phyloP scores from a whole-genome alignment of 2,113 vertebrate genomes.

The Callionymus lyra region DNA sequence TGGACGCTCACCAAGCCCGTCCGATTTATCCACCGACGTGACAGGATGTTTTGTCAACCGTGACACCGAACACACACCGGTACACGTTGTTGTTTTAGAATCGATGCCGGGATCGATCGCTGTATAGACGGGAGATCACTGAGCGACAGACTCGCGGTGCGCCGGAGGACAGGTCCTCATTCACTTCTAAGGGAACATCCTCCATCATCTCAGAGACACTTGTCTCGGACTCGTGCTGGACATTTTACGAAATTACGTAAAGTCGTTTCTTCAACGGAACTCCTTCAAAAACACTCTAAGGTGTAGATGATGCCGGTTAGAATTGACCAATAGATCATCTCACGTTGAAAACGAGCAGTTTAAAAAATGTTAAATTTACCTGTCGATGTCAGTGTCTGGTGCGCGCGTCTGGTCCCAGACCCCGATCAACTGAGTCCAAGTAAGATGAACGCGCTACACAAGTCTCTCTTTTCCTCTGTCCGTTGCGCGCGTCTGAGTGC shows the following conservation, averaged over 20 bases:
- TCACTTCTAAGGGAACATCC: background rate
- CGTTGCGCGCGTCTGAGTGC: too few relatives aligned
- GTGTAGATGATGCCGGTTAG: too few relatives aligned
- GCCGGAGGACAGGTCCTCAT: slow-evolving; percentile 24
- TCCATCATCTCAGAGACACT: too few relatives aligned
- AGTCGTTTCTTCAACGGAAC: too few relatives aligned
- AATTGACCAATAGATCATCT: too few relatives aligned
- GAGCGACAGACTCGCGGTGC: slow-evolving; percentile 19
- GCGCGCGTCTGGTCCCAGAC: slow-evolving; percentile 26
- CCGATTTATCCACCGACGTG: slow-evolving; percentile 17
- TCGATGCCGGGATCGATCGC: slow-evolving; percentile 22
- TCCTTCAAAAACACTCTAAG: background rate
- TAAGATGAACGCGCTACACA: slow-evolving; percentile 47
- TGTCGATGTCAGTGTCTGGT: slow-evolving; percentile 29
- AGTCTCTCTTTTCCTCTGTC: slow-evolving; percentile 15
- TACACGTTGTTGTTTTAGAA: slow-evolving; percentile 1
- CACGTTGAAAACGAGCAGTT: slow-evolving; percentile 19
- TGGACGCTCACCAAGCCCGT: slow-evolving; percentile 22
- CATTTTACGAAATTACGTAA: too few relatives aligned
- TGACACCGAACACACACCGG: background rate
- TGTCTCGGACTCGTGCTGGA: too few relatives aligned
- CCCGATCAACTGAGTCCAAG: slow-evolving; percentile 52
- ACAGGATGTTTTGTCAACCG: slow-evolving; percentile 1
- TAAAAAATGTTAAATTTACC: slow-evolving; percentile 36
- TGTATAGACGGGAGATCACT: slow-evolving; percentile 21